phyloP scores from a whole-genome alignment of 1,140 invertebrate species.

The Hyles vespertilio region DNA sequence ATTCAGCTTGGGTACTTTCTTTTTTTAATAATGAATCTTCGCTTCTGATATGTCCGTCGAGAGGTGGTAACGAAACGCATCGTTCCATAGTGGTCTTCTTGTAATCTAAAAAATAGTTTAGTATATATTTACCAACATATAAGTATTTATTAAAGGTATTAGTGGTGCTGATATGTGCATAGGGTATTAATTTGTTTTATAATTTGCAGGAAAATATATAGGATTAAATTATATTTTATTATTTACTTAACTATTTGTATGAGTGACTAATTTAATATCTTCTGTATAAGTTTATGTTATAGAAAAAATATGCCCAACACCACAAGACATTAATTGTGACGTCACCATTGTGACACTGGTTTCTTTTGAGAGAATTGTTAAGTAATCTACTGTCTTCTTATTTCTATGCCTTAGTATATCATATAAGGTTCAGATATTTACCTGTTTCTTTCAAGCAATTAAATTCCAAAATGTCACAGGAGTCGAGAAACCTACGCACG shows the following conservation, averaged over 20 bases:
- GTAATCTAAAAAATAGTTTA: conserved; percentile 27
- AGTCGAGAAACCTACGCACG: conserved; percentile 47
- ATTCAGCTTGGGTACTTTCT: too few species aligned
- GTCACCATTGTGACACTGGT: neutral
- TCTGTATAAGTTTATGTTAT: too few species aligned
- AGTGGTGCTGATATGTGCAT: too few species aligned
- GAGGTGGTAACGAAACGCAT: conserved; percentile 19
- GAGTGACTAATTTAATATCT: too few species aligned
- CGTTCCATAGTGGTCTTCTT: conserved; percentile 19
- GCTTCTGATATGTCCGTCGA: neutral
- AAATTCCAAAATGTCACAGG: conserved; percentile 56
- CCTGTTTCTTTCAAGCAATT: conserved; percentile 45
- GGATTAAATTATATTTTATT: too few species aligned
- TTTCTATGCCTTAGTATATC: neutral
- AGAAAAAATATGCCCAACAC: too few species aligned
- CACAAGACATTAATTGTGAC: too few species aligned
- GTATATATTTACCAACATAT: neutral
- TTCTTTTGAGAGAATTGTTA: neutral
- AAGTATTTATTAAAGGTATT: neutral
- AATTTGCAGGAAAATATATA: too few species aligned
- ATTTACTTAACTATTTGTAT: too few species aligned
- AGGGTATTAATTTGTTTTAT: too few species aligned
- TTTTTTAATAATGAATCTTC: neutral
- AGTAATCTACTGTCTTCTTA: too few species aligned
- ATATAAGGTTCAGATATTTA: conserved; percentile 19